phyloP scores from a whole-genome alignment of 30 jellyfish, hydroid and myxozoan species.

The Mastigias papua region DNA sequence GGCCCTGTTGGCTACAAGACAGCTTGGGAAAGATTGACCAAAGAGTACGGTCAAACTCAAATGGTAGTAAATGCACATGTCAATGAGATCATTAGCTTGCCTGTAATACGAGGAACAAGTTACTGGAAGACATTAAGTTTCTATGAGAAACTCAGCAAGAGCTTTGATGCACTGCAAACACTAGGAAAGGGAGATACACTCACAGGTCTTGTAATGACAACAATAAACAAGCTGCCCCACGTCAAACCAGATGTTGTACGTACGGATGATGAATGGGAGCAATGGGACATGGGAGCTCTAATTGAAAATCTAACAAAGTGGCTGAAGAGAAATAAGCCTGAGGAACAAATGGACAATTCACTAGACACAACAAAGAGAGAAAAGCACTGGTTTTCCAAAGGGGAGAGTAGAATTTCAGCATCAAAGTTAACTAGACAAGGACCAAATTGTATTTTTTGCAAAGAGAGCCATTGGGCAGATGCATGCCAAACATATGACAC shows the following conservation, averaged over 20 bases:
- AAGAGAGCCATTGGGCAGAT: no score
- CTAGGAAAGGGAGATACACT: not conserved
- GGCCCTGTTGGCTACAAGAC: not conserved
- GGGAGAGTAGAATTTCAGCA: no score
- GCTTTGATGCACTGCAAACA: not conserved
- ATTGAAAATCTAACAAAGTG: not conserved
- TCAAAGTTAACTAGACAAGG: no score
- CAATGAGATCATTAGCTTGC: not conserved
- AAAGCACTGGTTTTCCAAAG: no score
- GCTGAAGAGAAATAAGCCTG: not conserved
- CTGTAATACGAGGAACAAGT: not conserved
- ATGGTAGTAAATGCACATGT: not conserved
- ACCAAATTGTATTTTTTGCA: no score
- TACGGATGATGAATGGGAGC: not conserved
- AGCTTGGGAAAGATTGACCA: not conserved
- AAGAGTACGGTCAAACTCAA: not conserved
- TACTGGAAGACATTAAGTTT: not conserved
- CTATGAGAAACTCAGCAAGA: not conserved
- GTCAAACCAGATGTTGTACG: not conserved
- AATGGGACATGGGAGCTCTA: not conserved
- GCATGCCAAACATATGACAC: no score
- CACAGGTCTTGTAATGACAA: not conserved
- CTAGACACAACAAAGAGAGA: not conserved
- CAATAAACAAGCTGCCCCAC: not conserved
- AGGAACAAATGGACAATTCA: not conserved